Evolutionary conservation across 2,888 invertebrate genomes (phyloP).

Genomic region (Ligdia adustata): DNA sequence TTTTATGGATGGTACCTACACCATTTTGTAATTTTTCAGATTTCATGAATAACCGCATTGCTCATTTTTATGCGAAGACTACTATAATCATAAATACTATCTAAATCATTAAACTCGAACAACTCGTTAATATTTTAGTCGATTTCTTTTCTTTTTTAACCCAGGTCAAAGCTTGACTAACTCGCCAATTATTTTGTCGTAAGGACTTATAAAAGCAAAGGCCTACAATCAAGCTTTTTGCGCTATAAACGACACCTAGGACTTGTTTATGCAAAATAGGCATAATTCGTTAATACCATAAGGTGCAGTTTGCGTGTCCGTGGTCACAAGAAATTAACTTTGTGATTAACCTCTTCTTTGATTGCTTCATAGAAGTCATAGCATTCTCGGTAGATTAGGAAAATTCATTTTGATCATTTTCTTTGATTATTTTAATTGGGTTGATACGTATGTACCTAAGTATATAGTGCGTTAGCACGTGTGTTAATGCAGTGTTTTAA

Average conservation of each 20-base stretch:
- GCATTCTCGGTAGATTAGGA: not conserved
- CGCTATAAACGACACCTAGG: not conserved
- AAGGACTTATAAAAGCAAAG: not conserved
- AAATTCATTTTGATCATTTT: not conserved
- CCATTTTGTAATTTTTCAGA: too few species aligned
- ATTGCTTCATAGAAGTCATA: slow-evolving; percentile 12
- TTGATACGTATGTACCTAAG: too few species aligned
- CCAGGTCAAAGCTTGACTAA: not conserved
- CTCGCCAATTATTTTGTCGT: not conserved
- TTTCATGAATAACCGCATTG: too few species aligned
- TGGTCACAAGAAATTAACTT: not conserved
- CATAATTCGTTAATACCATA: slow-evolving; percentile 6
- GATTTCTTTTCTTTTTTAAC: too few species aligned
- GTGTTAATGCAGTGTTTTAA: too few species aligned
- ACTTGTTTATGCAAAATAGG: slow-evolving; percentile 8
- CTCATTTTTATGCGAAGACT: too few species aligned
- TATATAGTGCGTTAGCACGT: too few species aligned
- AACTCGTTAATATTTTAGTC: too few species aligned
- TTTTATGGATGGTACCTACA: too few species aligned
- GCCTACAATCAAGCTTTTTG: not conserved
- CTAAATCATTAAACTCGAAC: too few species aligned
- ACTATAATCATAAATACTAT: too few species aligned
- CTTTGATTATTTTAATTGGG: too few species aligned
- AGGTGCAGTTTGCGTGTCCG: slow-evolving; percentile 8
- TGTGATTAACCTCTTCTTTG: not conserved